A percentile compares a stretch with the other conserved stretches of the same genome.
phyloP scores from a whole-genome alignment of 1,140 invertebrate genomes.

The Sarcophaga peregrina region DNA sequence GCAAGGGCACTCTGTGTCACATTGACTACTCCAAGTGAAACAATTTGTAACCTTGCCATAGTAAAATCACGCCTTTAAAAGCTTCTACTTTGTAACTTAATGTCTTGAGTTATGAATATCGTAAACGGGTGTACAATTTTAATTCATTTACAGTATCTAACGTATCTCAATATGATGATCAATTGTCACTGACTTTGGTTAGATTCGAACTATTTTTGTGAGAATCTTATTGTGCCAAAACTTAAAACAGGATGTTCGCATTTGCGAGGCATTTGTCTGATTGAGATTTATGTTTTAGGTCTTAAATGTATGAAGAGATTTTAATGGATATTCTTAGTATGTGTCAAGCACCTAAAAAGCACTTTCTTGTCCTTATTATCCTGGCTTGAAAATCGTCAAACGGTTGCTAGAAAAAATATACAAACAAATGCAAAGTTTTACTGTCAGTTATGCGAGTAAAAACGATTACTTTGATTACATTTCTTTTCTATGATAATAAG shows the following conservation, averaged over 20 bases:
- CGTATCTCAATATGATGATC: constrained; percentile 5
- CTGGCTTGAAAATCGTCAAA: constrained; percentile 35
- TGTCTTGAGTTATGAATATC: not conserved
- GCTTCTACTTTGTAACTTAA: constrained; percentile 9
- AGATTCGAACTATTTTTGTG: constrained; percentile 40
- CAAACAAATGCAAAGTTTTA: constrained; percentile 33
- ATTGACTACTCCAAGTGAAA: constrained; percentile 39
- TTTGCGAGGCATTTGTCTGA: constrained; percentile 44
- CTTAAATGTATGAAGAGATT: not conserved
- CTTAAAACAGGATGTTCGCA: constrained; percentile 41
- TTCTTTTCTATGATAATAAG: too few species aligned
- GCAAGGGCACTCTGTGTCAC: constrained; percentile 48
- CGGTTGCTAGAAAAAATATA: constrained; percentile 7
- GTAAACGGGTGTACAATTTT: not conserved
- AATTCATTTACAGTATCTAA: too few species aligned
- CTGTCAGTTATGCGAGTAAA: not conserved
- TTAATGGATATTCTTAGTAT: not conserved
- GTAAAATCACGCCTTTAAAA: not conserved
- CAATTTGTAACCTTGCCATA: constrained; percentile 49
- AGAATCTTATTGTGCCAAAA: constrained; percentile 33
- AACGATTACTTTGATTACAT: constrained; percentile 31
- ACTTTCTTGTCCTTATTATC: constrained; percentile 21
- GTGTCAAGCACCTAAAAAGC: constrained; percentile 14
- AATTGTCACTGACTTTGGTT: constrained; percentile 37
- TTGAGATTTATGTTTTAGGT: not conserved